A percentile compares a stretch with the other conserved stretches of the same genome.
These are phyloP conservation scores for Dorcus parallelipipedus DNA, from an alignment of 2,888 invertebrate species.

Conservation along the genomic window DNA sequence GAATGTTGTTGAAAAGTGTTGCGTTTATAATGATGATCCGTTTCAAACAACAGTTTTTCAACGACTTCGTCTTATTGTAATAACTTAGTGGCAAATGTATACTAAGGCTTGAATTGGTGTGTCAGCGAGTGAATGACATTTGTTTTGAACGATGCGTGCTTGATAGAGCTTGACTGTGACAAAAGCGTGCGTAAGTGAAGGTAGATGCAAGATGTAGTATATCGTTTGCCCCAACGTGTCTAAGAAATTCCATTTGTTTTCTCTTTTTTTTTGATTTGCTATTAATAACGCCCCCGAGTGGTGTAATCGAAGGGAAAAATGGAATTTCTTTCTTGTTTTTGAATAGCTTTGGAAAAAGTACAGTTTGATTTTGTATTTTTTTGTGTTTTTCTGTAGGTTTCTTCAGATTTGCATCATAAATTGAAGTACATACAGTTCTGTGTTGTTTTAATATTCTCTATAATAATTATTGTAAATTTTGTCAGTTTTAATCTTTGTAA, in stretches of 20 bases:
- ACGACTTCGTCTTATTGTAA: constrained; percentile 10
- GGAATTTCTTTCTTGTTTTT: constrained; percentile 16
- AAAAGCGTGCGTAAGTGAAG: constrained; percentile 21
- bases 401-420: constrained; percentile 17
- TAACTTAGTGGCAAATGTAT: constrained; percentile 38
- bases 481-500: constrained; percentile 13
- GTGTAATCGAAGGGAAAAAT: constrained; percentile 3
- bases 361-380: constrained; percentile 27
- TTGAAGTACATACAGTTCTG: constrained; percentile 20
- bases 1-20: constrained; percentile 12
- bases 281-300: not conserved
- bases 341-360: constrained; percentile 19
- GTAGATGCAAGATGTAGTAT: constrained; percentile 40
- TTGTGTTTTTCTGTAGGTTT: constrained; percentile 33
- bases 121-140: constrained; percentile 30
- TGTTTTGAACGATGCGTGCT: constrained; percentile 14
- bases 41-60: constrained; percentile 10
- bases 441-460: constrained; percentile 18
- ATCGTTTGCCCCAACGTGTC: constrained; percentile 42
- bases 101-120: constrained; percentile 31
- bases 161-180: constrained; percentile 18
- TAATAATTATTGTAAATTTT: constrained; percentile 15
- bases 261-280: constrained; percentile 1
- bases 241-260: constrained; percentile 37
- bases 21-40: not conserved